A percentile compares a stretch with the other conserved stretches of the same genome.
These are phyloP conservation scores for Serilophus lunatus DNA, from an alignment of 2,113 vertebrate genomes.

Conservation along the genomic window DNA sequence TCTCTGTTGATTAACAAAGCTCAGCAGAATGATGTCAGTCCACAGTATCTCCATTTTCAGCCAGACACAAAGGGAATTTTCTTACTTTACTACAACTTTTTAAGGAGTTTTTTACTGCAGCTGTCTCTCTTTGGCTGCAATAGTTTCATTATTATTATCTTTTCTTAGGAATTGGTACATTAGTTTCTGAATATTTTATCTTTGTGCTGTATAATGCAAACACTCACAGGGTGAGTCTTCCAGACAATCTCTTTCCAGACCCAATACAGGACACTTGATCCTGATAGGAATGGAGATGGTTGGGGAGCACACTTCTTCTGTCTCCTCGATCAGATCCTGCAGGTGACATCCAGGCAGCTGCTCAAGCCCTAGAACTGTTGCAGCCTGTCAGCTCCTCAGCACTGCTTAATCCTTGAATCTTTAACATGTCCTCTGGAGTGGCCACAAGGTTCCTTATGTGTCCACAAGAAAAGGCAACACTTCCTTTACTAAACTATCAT, in stretches of 20 bases:
- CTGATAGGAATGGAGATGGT: not conserved
- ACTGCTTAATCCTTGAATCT: not conserved
- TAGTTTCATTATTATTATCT: not conserved
- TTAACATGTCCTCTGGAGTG: not conserved
- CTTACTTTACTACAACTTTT: not conserved
- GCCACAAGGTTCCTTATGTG: not conserved
- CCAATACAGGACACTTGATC: not conserved
- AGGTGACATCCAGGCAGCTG: not conserved
- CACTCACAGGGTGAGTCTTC: not conserved
- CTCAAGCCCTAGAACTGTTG: not conserved
- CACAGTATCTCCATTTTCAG: not conserved
- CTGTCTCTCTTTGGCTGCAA: not conserved
- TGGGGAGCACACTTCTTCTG: not conserved
- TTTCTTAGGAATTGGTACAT: not conserved
- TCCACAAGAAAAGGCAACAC: not conserved
- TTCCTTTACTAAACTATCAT: not conserved
- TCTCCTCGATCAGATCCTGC: not conserved
- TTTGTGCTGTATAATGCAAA: not conserved
- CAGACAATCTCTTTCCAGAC: not conserved
- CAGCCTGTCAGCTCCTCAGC: not conserved
- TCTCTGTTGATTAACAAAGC: not conserved
- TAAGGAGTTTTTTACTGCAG: not conserved
- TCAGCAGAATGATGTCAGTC: not conserved
- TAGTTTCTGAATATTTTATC: not conserved
- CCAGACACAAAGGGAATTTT: not conserved